Conservation (phyloP, 2,797 vertebrate genomes). For the Merluccius polli region DNA sequence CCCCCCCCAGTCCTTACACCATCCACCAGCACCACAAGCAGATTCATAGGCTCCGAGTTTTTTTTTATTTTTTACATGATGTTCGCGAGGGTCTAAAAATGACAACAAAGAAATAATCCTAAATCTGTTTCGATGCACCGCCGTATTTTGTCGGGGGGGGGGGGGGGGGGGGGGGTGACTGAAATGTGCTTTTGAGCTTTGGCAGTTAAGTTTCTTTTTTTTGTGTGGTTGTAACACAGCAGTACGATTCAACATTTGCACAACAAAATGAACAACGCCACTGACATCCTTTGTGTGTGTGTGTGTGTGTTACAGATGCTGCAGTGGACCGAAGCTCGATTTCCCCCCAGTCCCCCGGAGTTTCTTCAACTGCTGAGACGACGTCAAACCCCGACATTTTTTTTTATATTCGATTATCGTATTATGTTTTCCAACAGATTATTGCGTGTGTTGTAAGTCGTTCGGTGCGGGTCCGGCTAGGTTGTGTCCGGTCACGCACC, state of each 20-base stretch:
- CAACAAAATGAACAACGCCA: not conserved
- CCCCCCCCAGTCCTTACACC: not conserved
- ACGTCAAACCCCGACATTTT: not conserved
- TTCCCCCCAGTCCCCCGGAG: not conserved
- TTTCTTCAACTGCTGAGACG: not conserved
- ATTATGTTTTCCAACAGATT: not conserved
- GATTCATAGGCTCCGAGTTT: not conserved
- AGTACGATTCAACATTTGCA: not conserved
- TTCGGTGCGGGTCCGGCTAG: not conserved
- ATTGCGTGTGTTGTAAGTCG: not conserved
- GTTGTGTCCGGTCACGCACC: not conserved
- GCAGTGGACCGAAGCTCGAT: constrained; percentile 2
- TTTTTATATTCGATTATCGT: not conserved
- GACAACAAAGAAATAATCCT: not conserved
- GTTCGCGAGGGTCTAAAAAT: not conserved
- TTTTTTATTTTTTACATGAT: not conserved
- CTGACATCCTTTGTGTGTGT: not conserved
- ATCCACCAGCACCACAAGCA: not conserved
- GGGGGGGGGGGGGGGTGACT: not conserved
- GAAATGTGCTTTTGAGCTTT: not conserved
- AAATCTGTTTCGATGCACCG: not conserved
- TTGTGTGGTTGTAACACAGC: not conserved
- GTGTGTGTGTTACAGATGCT: constrained; percentile 60
- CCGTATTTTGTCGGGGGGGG: not conserved
- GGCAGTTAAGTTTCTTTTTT: not conserved